Conservation (phyloP, 2,113 vertebrate genomes). For the Stegastes partitus region DNA sequence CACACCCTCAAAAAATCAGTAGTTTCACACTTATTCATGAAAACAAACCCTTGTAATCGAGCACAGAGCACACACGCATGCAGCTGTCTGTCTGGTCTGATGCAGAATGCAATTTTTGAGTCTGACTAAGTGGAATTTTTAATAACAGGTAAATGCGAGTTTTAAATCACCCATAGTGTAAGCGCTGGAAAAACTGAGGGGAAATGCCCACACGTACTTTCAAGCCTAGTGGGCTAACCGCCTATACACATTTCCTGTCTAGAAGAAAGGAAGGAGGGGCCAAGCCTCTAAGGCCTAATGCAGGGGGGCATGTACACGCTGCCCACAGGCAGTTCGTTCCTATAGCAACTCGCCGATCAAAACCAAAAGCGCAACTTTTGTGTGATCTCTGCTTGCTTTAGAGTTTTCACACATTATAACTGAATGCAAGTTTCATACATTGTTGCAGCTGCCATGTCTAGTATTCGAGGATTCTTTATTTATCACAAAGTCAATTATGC, state of each 20-base stretch:
- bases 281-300: not conserved
- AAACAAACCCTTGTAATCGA: not conserved
- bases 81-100: not conserved
- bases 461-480: too few relatives aligned
- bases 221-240: constrained; percentile 21
- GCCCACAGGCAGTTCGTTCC: constrained; percentile 11
- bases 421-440: not conserved
- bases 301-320: constrained; percentile 13
- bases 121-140: not conserved
- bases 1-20: not conserved
- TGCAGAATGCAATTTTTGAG: not conserved
- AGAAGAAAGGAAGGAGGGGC: constrained; percentile 21
- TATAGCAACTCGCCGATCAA: not conserved
- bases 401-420: constrained; percentile 13
- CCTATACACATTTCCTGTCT: constrained; percentile 72
- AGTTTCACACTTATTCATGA: not conserved
- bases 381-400: not conserved
- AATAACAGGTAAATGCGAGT: not conserved
- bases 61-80: not conserved
- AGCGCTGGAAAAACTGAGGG: constrained; percentile 14
- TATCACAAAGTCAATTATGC: too few relatives aligned
- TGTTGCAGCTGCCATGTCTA: not conserved
- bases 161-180: not conserved
- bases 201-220: constrained; percentile 23
- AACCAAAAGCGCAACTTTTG: not conserved